phyloP scores from a whole-genome alignment of 2,113 vertebrate species.

The Caracal caracal region DNA sequence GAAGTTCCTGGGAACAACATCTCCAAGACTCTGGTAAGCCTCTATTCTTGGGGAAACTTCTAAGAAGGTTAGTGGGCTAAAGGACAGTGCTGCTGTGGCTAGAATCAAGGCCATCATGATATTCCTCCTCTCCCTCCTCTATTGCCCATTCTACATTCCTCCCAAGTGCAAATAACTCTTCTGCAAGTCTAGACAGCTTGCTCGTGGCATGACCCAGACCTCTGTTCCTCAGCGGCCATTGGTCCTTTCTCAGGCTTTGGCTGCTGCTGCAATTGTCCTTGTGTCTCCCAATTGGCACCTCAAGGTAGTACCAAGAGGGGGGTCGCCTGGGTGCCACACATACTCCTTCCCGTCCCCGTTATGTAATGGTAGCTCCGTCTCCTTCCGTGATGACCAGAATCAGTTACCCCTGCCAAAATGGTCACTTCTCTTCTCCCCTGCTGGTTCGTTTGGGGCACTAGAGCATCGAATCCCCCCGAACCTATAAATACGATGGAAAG shows the following conservation, averaged over 20 bases:
- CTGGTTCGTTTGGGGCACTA: background rate
- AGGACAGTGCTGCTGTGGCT: background rate
- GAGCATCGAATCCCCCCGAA: background rate
- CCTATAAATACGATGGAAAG: background rate
- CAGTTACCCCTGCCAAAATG: background rate
- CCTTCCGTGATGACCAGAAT: background rate
- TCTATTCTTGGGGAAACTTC: background rate
- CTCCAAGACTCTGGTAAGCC: background rate
- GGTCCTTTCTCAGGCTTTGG: background rate
- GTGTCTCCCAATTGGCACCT: background rate
- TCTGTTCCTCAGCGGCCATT: background rate
- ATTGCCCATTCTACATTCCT: background rate
- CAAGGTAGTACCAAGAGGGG: background rate
- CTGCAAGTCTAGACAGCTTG: background rate
- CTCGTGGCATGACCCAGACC: background rate
- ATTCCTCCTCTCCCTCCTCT: background rate
- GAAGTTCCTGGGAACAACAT: background rate
- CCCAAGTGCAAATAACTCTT: background rate
- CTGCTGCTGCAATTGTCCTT: background rate
- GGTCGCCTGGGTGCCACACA: background rate
- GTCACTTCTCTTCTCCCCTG: background rate
- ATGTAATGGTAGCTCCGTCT: background rate
- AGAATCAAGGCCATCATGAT: background rate
- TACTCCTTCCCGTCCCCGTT: background rate
- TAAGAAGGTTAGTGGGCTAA: background rate